Base-by-base conservation (phyloP, 2,797 vertebrate species). In the Clarias platycephalus region DNA sequence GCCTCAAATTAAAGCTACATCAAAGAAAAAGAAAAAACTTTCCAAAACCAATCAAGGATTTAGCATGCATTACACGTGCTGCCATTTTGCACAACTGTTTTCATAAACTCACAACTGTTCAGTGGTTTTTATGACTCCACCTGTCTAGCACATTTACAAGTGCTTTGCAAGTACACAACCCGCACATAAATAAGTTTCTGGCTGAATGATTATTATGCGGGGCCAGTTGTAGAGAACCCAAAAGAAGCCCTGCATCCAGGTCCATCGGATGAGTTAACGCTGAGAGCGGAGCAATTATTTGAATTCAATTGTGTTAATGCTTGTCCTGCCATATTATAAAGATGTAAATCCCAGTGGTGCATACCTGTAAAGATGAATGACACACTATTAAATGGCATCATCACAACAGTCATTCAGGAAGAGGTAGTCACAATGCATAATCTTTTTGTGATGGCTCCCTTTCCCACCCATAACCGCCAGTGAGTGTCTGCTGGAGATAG, bases 401-500 rank as follows among this genome's bases (percentile, higher is more conserved):
- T 87, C 84, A 37, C 37, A 80, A 81, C 55, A 83, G 77, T 70
- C 77, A 84, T 76, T 82, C 62, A 57, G 80, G 49, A 84, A 75
- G 71, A 85, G 64, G 66, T 49, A 34, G 37, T 60, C 53, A 24
- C 85, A 88, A 88, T 80, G 79, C 85, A 85, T 78, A 79, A 87
- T 85, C 67, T 87, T 78, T 81, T 83, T 86, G 81, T 85, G 84
- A 60, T 77, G 57, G 37, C 55, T 83, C 76, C 83, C 78, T 68
- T 83, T 80, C 58, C 74, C 86, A 86, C 60, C 70, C 78, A 70
- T 76, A 74, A 83, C 83, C 55, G 80, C 63, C 66, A 77, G 80
- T 76, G 82, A 71, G 75, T 81, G 88, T 89, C 86, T 87, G 86
- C 84, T 24, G 49, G 66, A 86, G 88, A 89, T 89, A 89, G 75